Evolutionary conservation across 2,888 invertebrate species (phyloP).

Genomic region (Tiphia femorata): DNA sequence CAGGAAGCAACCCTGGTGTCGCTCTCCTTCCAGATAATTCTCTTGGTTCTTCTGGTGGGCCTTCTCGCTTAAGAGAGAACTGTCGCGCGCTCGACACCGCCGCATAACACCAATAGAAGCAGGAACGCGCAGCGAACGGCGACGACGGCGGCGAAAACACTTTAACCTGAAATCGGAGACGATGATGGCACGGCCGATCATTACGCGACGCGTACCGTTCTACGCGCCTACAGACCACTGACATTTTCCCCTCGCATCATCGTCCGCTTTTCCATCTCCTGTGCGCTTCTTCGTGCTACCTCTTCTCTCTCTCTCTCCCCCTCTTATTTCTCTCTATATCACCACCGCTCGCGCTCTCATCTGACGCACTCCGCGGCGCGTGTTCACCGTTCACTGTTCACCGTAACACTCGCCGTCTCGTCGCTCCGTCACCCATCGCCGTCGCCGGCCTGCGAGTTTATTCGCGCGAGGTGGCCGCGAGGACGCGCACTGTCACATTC

Average conservation of each 20-base stretch:
- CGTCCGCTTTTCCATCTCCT: conserved; percentile 24
- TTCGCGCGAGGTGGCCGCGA: conserved; percentile 50
- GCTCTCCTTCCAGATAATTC: no score
- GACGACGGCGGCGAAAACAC: conserved; percentile 20
- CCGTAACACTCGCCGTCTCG: conserved; percentile 28
- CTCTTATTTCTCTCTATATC: conserved; percentile 3
- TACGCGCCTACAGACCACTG: conserved; percentile 46
- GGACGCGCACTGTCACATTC: conserved; percentile 59
- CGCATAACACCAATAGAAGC: conserved; percentile 30
- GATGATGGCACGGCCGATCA: conserved; percentile 47
- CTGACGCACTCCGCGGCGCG: not conserved
- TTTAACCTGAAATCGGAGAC: conserved; percentile 42
- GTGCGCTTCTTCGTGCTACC: conserved; percentile 1
- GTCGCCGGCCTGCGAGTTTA: conserved; percentile 47
- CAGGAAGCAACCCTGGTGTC: no score
- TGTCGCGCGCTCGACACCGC: conserved; percentile 54
- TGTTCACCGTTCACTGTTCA: conserved; percentile 26
- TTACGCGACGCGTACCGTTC: conserved; percentile 49
- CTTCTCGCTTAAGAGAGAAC: no score
- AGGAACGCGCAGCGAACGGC: conserved; percentile 1
- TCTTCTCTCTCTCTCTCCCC: conserved; percentile 2
- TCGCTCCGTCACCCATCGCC: conserved; percentile 40
- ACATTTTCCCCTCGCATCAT: conserved; percentile 49
- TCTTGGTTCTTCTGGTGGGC: no score
- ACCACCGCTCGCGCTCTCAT: not conserved